These are phyloP conservation scores for Numenius arquata DNA, from an alignment of 2,113 vertebrate genomes.

Conservation along the genomic window DNA sequence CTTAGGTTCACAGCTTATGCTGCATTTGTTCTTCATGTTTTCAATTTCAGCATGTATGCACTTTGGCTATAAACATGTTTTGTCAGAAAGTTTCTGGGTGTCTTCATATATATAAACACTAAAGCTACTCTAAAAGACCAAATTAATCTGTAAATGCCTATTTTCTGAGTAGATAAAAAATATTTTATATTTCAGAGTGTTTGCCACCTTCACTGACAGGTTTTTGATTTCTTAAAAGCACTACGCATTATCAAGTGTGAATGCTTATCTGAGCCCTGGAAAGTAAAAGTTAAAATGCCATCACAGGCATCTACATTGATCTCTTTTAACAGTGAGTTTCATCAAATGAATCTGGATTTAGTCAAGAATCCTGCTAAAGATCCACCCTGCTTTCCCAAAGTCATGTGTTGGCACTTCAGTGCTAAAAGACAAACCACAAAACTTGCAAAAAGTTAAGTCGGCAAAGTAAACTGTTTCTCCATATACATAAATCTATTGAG, in stretches of 20 bases:
- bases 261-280: neutral
- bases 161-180: neutral
- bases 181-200: neutral
- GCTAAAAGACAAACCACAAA: neutral
- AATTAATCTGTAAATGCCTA: neutral
- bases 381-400: neutral
- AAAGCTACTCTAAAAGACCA: neutral
- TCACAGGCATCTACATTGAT: neutral
- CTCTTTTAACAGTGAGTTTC: neutral
- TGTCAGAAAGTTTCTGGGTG: neutral
- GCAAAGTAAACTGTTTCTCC: neutral
- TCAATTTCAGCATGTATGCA: neutral
- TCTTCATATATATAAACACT: neutral
- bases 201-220: rapidly evolving
- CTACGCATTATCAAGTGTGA: neutral
- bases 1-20: neutral
- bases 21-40: neutral
- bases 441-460: neutral
- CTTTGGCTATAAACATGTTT: neutral
- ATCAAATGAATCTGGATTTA: neutral
- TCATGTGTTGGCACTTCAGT: neutral
- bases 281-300: neutral
- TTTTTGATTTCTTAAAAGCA: neutral
- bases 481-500: neutral
- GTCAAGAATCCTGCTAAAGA: neutral